Conservation (phyloP, 2,113 vertebrate genomes). For the Chrysochloris asiatica region DNA sequence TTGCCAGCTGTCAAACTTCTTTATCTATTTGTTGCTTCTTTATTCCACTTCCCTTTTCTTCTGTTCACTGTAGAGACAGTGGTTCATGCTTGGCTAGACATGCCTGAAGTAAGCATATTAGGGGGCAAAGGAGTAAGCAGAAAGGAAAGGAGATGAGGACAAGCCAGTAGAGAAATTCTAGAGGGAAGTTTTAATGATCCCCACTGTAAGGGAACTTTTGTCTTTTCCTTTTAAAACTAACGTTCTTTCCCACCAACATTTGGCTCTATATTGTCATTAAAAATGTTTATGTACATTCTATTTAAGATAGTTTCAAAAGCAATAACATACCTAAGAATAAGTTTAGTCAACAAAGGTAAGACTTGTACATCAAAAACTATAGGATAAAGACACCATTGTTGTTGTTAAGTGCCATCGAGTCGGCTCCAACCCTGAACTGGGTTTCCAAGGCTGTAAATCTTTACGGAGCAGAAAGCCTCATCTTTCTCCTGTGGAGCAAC, state of each 20-base stretch:
- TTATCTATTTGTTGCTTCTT: no score
- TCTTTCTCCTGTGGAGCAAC: no score
- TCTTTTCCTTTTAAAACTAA: constrained; percentile 2
- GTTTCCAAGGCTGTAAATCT: no score
- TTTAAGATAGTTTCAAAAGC: not conserved
- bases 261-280: not conserved
- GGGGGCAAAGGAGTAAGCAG: not conserved
- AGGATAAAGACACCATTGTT: not conserved
- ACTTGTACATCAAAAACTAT: not conserved
- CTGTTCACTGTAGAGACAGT: not conserved
- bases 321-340: constrained; percentile 2
- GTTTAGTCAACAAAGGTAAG: not conserved
- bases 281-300: not conserved
- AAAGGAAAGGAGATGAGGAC: not conserved
- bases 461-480: no score
- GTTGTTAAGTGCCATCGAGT: no score
- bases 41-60: not conserved
- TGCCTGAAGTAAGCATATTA: not conserved
- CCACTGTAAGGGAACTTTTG: not conserved
- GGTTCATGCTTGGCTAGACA: not conserved
- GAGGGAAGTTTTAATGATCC: not conserved
- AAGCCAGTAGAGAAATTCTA: not conserved
- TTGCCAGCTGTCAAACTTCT: not conserved
- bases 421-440: no score
- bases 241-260: not conserved